Conservation (phyloP, 2,888 invertebrate genomes). For the Amaurobius ferox region DNA sequence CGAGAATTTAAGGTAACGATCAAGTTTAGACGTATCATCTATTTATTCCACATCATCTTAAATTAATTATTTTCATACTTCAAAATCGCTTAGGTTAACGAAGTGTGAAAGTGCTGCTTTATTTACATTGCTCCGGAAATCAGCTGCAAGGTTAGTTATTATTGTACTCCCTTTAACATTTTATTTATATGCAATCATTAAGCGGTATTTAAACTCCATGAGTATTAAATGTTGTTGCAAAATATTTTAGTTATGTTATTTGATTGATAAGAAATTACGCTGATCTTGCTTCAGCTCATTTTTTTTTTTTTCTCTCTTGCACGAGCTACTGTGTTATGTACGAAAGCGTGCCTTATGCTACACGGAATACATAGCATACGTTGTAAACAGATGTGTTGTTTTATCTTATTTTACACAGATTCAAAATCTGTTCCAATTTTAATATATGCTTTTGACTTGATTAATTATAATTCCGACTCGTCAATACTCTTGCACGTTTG, state of each 20-base stretch:
- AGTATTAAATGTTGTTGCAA: no score
- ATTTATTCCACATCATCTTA: constrained; percentile 39
- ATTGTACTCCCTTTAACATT: not conserved
- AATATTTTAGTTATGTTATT: no score
- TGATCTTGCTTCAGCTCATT: not conserved
- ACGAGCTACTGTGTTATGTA: not conserved
- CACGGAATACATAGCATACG: not conserved
- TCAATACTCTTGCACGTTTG: no score
- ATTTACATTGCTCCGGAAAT: constrained; percentile 59
- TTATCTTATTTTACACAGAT: no score
- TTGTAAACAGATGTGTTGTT: no score
- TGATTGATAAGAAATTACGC: no score
- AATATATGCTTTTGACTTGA: no score
- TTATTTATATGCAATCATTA: not conserved
- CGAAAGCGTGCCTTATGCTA: not conserved
- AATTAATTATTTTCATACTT: constrained; percentile 10
- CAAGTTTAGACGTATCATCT: constrained; percentile 24
- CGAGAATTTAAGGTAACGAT: constrained; percentile 21
- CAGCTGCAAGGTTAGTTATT: constrained; percentile 62
- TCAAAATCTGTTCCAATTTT: no score
- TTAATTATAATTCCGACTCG: no score
- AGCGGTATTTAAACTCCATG: not conserved
- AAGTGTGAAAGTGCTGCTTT: constrained; percentile 24
- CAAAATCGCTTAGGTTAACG: constrained; percentile 13
- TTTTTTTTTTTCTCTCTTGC: not conserved